phyloP scores from a whole-genome alignment of 2,888 invertebrate species.

The Limnephilus lunatus region DNA sequence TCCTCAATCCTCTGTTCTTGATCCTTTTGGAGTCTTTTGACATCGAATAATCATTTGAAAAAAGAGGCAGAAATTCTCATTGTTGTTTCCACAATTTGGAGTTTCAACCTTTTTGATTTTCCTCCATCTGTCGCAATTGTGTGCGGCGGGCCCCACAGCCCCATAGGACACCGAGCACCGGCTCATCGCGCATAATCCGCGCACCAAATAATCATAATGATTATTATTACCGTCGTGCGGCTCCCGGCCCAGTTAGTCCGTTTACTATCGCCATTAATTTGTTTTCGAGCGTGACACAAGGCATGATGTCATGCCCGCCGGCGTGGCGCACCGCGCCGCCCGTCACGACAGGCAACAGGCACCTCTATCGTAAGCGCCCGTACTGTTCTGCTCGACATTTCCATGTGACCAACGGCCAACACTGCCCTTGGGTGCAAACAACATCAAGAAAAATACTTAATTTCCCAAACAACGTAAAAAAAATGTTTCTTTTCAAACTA shows the following conservation, averaged over 20 bases:
- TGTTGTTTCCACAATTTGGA: background rate
- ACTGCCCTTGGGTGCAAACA: no score
- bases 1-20: no score
- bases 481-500: no score
- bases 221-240: background rate
- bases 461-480: no score
- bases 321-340: background rate
- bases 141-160: background rate
- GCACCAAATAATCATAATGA: background rate
- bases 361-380: no score
- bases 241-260: constrained; percentile 3
- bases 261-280: constrained; percentile 7
- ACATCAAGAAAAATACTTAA: no score
- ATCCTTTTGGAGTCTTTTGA: no score
- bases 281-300: constrained; percentile 28
- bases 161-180: background rate
- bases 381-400: no score
- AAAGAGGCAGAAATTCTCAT: no score
- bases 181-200: background rate
- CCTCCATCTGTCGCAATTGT: background rate
- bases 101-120: background rate
- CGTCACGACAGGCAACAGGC: background rate
- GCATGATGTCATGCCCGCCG: constrained; percentile 11
- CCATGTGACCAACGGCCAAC: no score
- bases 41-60: no score